Evolutionary conservation across 2,888 invertebrate genomes (phyloP).

Genomic region (Pachliopta kotzebuea): DNA sequence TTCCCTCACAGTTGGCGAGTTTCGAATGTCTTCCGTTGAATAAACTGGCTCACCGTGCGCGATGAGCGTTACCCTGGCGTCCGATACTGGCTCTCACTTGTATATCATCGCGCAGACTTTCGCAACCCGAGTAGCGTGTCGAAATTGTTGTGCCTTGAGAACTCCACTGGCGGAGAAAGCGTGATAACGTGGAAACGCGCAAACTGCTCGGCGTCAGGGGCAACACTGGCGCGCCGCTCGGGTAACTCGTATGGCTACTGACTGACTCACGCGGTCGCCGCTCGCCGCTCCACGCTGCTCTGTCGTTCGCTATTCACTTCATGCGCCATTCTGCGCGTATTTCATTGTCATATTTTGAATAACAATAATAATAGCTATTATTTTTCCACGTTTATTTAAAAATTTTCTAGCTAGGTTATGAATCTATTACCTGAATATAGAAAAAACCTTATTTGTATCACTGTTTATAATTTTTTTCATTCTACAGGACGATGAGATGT

Average conservation of each 20-base stretch:
- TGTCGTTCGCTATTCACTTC: conserved; percentile 21
- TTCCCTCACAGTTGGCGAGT: conserved; percentile 66
- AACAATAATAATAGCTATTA: background rate
- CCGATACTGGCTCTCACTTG: conserved; percentile 75
- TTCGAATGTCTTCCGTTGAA: conserved; percentile 71
- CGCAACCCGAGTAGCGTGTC: conserved; percentile 75
- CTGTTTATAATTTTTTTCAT: too few species aligned
- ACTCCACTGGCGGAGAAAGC: conserved; percentile 57
- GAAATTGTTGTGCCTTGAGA: conserved; percentile 68
- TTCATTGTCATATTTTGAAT: background rate
- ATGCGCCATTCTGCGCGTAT: conserved; percentile 2
- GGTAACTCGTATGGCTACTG: conserved; percentile 48
- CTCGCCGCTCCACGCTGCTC: conserved; percentile 10
- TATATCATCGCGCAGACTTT: conserved; percentile 80
- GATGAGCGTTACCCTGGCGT: conserved; percentile 77
- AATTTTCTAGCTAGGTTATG: too few species aligned
- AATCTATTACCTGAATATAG: too few species aligned
- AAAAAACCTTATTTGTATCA: too few species aligned
- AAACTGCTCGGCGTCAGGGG: conserved; percentile 34
- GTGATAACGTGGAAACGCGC: conserved; percentile 35
- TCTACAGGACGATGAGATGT: too few species aligned
- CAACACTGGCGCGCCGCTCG: conserved; percentile 37
- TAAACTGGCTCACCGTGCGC: conserved; percentile 75
- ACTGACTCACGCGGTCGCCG: conserved; percentile 33
- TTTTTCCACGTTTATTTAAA: background rate